Base-by-base conservation (phyloP, 2,888 invertebrate genomes). In the Rhamnusium bicolor region DNA sequence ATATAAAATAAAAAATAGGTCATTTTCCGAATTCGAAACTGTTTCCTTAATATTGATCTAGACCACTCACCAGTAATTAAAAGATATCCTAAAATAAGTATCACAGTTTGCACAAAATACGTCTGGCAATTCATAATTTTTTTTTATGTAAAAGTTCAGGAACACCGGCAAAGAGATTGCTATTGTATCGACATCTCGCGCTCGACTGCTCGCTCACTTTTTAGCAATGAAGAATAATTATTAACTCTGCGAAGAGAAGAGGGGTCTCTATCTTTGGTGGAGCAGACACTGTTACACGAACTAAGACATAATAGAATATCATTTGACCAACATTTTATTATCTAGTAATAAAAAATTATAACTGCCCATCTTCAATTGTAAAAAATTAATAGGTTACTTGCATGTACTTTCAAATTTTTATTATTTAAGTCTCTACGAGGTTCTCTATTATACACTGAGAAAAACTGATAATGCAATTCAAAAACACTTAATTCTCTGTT, bases 71-170 rank as follows among this genome's bases (percentile, higher is more conserved):
- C 86, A 72, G 80, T 85, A 68, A 84, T 83, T 76, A 86, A 81
- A 77, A 86, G 82, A 80, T 86, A 86, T 85, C 86, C 86, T 82
- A 86, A 82, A 80, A 84, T 80, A 75, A 86, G 69, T 79, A 86
- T 84, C 84, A 86, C 85, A 83, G 84, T 81, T 73, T 82, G 80
- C 81, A 85, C 80, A 73, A 83, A 78, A 80, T 78, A 82, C 72
- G 77, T 56, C 60, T 76, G 71, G 78, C 73, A 78, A 77, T 79
- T 73, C 81, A 81, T 81, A 68, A n/a, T n/a, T 76, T 79, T 71
- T 14, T 62, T 18, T 69, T 27, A 53, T 32, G 18, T 32, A 46
- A 29, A 24, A 19, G 21, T 19, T 32, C 16, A 69, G 21, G 58
- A 46, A 24, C 54, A 46, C 67, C 51, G 54, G 16, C 46, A 7